Evolutionary conservation across 2,113 vertebrate genomes (phyloP).

Genomic region (Chaetodon auriga): DNA sequence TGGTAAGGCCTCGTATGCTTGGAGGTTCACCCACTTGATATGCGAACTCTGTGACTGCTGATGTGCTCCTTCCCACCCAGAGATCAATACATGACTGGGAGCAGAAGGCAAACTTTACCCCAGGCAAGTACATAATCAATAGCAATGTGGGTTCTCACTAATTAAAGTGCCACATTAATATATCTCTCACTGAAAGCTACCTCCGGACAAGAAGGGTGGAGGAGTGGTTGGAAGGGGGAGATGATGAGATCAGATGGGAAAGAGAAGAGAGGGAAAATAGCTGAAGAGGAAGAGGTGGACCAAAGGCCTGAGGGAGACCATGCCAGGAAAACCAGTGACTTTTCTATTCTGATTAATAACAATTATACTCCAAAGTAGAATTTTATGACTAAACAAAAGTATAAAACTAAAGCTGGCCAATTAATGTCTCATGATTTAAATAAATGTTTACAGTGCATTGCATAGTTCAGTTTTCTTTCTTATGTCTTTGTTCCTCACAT

Average conservation of each 20-base stretch:
- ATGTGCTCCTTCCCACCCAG: constrained; percentile 64
- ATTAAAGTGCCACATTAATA: constrained; percentile 84
- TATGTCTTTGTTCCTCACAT: neutral
- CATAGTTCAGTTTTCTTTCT: too few species aligned
- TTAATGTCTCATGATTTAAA: neutral
- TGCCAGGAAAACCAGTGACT: neutral
- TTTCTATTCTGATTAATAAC: neutral
- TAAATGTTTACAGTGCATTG: neutral
- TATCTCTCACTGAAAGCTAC: constrained; percentile 72
- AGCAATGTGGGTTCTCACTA: constrained; percentile 73
- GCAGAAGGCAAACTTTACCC: constrained; percentile 82
- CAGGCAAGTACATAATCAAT: constrained; percentile 83
- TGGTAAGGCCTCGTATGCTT: constrained; percentile 21
- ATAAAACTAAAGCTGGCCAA: neutral
- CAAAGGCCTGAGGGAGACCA: neutral
- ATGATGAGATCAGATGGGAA: constrained; percentile 38
- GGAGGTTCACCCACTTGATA: constrained; percentile 69
- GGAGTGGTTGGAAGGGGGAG: constrained; percentile 11
- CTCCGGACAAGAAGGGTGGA: constrained; percentile 47
- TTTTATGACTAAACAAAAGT: neutral
- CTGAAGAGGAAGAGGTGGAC: constrained; percentile 7
- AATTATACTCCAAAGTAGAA: neutral
- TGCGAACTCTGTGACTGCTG: constrained; percentile 65
- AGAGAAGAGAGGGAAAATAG: constrained; percentile 18
- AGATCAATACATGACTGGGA: constrained; percentile 83